Conservation (phyloP, 2,888 invertebrate species). For the Gortyna flavago region DNA sequence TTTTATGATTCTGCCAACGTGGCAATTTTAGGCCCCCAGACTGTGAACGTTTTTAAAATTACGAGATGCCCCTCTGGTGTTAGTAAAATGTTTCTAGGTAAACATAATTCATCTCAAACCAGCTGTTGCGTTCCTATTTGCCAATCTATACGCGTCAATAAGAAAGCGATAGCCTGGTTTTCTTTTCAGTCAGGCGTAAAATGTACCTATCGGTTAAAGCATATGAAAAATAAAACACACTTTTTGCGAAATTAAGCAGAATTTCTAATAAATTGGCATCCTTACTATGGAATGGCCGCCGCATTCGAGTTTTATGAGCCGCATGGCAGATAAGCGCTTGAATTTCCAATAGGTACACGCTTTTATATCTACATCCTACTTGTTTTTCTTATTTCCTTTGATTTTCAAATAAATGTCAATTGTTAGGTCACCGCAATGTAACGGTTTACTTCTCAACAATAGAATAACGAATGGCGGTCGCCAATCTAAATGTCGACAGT, state of each 20-base stretch:
- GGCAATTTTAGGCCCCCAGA: no score
- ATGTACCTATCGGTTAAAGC: neutral
- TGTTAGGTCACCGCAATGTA: neutral
- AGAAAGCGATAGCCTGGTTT: slow-evolving; percentile 48
- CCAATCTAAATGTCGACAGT: neutral
- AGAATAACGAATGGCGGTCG: no score
- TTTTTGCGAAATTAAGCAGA: slow-evolving; percentile 17
- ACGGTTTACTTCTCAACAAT: neutral
- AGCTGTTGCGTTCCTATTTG: slow-evolving; percentile 23
- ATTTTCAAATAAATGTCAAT: neutral
- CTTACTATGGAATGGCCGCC: slow-evolving; percentile 24
- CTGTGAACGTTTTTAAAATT: no score
- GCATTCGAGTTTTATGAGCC: slow-evolving; percentile 53
- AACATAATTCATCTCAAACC: neutral
- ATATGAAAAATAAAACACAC: neutral
- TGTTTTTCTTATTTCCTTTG: neutral
- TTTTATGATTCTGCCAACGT: no score
- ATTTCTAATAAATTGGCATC: slow-evolving; percentile 34
- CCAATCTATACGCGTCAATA: slow-evolving; percentile 34
- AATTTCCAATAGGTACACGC: slow-evolving; percentile 35
- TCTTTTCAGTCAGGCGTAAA: neutral
- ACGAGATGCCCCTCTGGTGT: neutral
- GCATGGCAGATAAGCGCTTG: slow-evolving; percentile 50
- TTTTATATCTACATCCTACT: neutral
- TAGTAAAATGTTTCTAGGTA: neutral